phyloP scores from a whole-genome alignment of 2,113 vertebrate species.

The Pipa parva region DNA sequence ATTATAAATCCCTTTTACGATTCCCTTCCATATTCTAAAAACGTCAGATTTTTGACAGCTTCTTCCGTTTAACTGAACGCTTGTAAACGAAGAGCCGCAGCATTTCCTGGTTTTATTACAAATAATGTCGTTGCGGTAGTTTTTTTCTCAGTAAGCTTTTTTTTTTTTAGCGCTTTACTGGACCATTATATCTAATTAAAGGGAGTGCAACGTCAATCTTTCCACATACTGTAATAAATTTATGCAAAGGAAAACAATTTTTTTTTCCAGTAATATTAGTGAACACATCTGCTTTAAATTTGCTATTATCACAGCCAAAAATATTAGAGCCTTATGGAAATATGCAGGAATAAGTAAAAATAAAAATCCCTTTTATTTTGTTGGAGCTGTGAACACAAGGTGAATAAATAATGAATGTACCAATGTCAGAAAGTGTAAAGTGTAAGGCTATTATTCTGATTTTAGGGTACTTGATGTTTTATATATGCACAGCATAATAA shows the following conservation, averaged over 20 bases:
- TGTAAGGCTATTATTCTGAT: too few species aligned
- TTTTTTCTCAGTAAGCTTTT: conserved; percentile 3
- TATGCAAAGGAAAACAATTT: conserved; percentile 47
- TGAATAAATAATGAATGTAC: too few species aligned
- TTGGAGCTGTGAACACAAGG: too few species aligned
- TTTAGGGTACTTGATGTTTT: too few species aligned
- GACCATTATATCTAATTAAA: conserved; percentile 63
- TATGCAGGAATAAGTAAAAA: too few species aligned
- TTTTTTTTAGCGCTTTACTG: conserved; percentile 35
- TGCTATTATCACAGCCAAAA: conserved; percentile 4
- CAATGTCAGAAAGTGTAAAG: too few species aligned
- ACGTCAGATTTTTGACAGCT: background rate
- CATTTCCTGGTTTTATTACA: background rate
- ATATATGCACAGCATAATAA: too few species aligned
- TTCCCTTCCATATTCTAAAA: background rate
- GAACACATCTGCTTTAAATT: conserved; percentile 48
- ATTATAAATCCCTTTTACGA: conserved; percentile 25
- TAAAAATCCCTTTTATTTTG: too few species aligned
- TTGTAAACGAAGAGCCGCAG: conserved; percentile 1
- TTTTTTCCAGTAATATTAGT: conserved; percentile 41
- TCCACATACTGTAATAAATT: conserved; percentile 49
- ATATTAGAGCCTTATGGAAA: background rate
- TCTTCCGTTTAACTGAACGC: conserved; percentile 16
- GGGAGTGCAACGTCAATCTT: conserved; percentile 60
- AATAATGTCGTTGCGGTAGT: too few species aligned